Conservation (phyloP, 2,888 invertebrate genomes). For the Dascillus cervinus region DNA sequence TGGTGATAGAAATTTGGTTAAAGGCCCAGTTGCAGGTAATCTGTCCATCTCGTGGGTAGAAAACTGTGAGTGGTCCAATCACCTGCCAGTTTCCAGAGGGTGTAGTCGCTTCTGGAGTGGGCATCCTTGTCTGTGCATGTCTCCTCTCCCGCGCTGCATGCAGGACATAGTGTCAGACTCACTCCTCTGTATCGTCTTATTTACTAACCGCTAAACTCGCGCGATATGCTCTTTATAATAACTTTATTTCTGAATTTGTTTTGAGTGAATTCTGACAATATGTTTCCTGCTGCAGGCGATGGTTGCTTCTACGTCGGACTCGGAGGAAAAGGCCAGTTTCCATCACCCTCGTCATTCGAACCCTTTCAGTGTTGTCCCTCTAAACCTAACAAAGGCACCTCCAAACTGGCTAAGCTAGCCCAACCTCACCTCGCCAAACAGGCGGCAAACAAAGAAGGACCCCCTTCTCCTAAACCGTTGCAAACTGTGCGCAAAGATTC, state of each 20-base stretch:
- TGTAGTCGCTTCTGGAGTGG: constrained; percentile 29
- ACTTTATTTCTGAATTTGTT: constrained; percentile 19
- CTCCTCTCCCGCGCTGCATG: constrained; percentile 33
- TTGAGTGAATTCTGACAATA: constrained; percentile 58
- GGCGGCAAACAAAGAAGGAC: constrained; percentile 14
- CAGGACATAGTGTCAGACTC: constrained; percentile 44
- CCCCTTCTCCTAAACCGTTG: constrained; percentile 44
- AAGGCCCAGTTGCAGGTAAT: constrained; percentile 42
- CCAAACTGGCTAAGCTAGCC: constrained; percentile 26
- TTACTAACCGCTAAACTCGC: constrained; percentile 31
- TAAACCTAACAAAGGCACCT: constrained; percentile 58
- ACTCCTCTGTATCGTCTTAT: constrained; percentile 24
- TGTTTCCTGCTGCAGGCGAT: constrained; percentile 93
- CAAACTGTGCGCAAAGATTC: constrained; percentile 37
- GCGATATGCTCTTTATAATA: constrained; percentile 23
- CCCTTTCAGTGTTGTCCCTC: constrained; percentile 89
- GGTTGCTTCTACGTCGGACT: constrained; percentile 92
- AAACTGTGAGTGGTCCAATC: constrained; percentile 9
- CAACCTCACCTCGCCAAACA: constrained; percentile 25
- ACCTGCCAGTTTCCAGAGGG: constrained; percentile 5
- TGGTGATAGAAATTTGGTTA: constrained; percentile 37
- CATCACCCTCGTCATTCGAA: constrained; percentile 70
- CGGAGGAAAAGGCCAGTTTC: constrained; percentile 74
- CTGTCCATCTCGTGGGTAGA: no score
- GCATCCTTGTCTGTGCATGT: constrained; percentile 37